Conservation (phyloP, 2,113 vertebrate species). For the Saguinus imperator region DNA sequence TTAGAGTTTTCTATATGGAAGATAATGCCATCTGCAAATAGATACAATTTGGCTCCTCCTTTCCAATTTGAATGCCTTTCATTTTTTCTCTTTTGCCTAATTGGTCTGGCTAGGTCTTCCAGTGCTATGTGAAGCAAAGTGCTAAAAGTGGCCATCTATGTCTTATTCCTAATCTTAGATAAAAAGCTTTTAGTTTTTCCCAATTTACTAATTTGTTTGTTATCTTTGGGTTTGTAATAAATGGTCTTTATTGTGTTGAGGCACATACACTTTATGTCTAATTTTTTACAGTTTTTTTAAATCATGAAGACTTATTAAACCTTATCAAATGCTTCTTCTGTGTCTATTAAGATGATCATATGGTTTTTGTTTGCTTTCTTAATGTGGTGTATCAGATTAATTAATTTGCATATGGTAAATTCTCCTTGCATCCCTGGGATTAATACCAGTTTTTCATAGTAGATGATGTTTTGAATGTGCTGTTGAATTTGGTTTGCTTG, state of each 20-base stretch:
- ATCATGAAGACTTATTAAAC: not conserved
- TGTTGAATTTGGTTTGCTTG: not conserved
- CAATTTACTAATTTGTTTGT: not conserved
- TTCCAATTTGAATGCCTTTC: not conserved
- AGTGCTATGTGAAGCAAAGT: not conserved
- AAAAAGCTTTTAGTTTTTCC: not conserved
- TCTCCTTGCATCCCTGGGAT: not conserved
- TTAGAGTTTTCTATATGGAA: not conserved
- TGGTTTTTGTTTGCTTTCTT: not conserved
- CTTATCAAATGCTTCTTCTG: not conserved
- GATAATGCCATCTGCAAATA: not conserved
- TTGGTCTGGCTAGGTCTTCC: not conserved
- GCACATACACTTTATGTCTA: not conserved
- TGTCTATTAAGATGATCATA: not conserved
- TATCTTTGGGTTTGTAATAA: not conserved
- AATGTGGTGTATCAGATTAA: not conserved
- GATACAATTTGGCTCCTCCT: not conserved
- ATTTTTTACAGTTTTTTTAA: not conserved
- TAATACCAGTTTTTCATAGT: not conserved
- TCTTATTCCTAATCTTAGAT: not conserved
- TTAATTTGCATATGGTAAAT: not conserved
- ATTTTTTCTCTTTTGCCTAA: not conserved
- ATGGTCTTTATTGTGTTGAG: not conserved
- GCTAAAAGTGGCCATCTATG: not conserved
- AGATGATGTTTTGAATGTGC: not conserved